Conservation (phyloP, 2,797 vertebrate genomes). For the Neosilurus hyrtlii region DNA sequence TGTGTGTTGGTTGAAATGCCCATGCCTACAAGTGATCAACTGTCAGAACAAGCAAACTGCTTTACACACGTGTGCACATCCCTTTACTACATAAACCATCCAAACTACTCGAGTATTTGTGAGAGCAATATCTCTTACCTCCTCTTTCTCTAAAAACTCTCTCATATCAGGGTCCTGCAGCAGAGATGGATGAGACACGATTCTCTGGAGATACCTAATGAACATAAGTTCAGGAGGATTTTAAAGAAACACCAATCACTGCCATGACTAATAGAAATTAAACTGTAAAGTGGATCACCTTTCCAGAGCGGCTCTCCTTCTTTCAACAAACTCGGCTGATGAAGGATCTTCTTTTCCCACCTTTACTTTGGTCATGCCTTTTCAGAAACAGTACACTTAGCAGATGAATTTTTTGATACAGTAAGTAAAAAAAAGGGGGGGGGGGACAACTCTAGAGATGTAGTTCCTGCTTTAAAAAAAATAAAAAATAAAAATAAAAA, state of each 20-base stretch:
- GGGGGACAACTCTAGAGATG: too few species aligned
- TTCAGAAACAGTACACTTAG: background rate
- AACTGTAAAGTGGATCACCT: constrained; percentile 57
- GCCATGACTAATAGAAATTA: background rate
- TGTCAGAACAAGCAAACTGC: too few species aligned
- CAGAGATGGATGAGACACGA: constrained; percentile 89
- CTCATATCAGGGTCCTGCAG: constrained; percentile 93
- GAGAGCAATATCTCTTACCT: constrained; percentile 70
- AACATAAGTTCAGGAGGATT: too few species aligned
- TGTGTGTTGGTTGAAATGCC: too few species aligned
- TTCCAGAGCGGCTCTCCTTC: constrained; percentile 81
- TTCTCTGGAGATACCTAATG: constrained; percentile 93
- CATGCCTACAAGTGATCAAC: too few species aligned
- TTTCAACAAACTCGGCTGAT: constrained; percentile 92
- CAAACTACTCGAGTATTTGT: background rate
- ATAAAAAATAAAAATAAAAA: too few species aligned
- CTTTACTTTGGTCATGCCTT: constrained; percentile 99
- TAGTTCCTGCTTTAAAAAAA: too few species aligned
- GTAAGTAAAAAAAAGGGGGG: too few species aligned
- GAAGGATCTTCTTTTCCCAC: constrained; percentile 98
- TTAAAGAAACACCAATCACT: background rate
- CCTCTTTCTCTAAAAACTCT: constrained; percentile 96
- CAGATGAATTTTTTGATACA: background rate
- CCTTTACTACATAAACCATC: background rate
- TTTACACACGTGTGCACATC: too few species aligned